phyloP scores from a whole-genome alignment of 2,888 invertebrate species.

The Resseliella maxima region DNA sequence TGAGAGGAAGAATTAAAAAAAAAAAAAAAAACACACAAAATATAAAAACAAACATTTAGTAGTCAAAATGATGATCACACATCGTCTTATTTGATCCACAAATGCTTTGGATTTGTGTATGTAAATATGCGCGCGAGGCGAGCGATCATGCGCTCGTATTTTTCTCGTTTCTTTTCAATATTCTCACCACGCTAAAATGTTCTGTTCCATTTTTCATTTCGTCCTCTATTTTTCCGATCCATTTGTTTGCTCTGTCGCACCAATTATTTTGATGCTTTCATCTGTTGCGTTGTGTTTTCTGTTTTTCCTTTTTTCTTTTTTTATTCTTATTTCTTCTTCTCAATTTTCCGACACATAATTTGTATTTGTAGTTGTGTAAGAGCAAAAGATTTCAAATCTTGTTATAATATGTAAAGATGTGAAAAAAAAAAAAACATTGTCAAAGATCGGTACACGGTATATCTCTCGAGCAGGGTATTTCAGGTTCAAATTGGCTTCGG shows the following conservation, averaged over 20 bases:
- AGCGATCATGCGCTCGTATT: too few species aligned
- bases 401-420: background rate
- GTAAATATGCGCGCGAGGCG: too few species aligned
- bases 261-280: background rate
- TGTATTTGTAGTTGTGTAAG: background rate
- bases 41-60: background rate
- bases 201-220: conserved; percentile 23
- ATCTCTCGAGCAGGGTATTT: background rate
- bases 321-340: background rate
- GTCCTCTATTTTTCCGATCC: background rate
- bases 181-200: background rate
- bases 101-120: background rate
- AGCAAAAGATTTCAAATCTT: background rate
- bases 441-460: background rate
- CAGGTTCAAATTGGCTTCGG: background rate
- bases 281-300: background rate
- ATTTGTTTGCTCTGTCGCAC: background rate
- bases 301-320: background rate
- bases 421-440: conserved; percentile 7
- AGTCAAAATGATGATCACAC: background rate
- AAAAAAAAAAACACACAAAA: background rate
- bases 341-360: conserved; percentile 9
- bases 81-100: background rate
- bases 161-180: background rate
- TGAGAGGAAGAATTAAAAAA: background rate